Evolutionary conservation across 2,113 vertebrate genomes (phyloP).

Genomic region (Myiozetetes cayanensis): DNA sequence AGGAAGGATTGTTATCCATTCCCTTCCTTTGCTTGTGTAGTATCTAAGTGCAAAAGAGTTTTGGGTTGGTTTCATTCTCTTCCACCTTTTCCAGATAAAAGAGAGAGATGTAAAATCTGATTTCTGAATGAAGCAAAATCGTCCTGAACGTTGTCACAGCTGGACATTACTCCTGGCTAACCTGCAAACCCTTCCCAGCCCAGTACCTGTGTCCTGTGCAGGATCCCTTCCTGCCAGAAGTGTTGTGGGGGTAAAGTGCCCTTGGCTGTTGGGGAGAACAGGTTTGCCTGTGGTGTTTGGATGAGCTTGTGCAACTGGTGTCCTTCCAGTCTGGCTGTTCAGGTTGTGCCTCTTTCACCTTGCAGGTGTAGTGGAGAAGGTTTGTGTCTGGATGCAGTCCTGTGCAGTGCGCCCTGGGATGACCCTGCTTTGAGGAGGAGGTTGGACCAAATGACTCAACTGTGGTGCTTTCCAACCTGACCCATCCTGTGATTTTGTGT

Average conservation of each 20-base stretch:
- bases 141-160: accelerated
- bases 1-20: neutral
- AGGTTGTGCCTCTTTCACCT: neutral
- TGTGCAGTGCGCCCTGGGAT: too few relatives aligned
- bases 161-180: neutral
- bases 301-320: accelerated
- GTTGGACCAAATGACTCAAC: neutral
- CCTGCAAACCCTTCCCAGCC: accelerated
- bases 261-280: accelerated
- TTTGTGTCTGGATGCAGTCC: neutral
- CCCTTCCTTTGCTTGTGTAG: neutral
- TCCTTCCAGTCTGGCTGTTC: accelerated
- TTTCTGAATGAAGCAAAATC: neutral
- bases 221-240: neutral
- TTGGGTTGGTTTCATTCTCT: neutral
- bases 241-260: accelerated
- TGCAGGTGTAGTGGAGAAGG: neutral
- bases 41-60: neutral
- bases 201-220: neutral
- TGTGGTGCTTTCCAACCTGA: neutral
- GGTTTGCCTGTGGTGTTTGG: accelerated
- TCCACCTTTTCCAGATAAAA: neutral
- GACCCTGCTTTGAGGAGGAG: neutral
- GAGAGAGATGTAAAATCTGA: neutral
- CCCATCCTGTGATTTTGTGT: neutral